A percentile compares a stretch with the other conserved stretches of the same genome.
Conservation (phyloP, 2,888 invertebrate species). For the Dasysyrphus tricinctus region DNA sequence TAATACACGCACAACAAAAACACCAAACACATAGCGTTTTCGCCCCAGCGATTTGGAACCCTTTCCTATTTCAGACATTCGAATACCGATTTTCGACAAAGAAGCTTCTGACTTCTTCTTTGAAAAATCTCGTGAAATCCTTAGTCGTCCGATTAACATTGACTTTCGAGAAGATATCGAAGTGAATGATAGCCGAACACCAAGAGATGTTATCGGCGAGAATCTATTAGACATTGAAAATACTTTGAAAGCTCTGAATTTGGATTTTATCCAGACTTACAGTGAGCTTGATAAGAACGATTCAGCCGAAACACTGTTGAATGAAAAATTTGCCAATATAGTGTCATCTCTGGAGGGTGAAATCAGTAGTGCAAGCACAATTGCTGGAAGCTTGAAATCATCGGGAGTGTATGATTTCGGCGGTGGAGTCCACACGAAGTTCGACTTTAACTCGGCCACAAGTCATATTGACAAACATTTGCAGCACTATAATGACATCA, state of each 20-base stretch:
- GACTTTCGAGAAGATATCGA: slow-evolving; percentile 78
- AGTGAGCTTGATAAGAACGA: slow-evolving; percentile 83
- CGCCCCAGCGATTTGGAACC: slow-evolving; percentile 85
- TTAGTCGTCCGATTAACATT: slow-evolving; percentile 85
- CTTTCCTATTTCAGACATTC: slow-evolving; percentile 82
- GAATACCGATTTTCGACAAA: slow-evolving; percentile 88
- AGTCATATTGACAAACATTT: slow-evolving; percentile 82
- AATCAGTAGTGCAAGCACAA: slow-evolving; percentile 79
- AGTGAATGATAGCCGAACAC: slow-evolving; percentile 71
- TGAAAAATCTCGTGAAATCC: slow-evolving; percentile 88
- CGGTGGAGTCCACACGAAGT: slow-evolving; percentile 80
- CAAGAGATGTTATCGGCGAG: slow-evolving; percentile 81
- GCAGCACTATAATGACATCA: slow-evolving; percentile 78
- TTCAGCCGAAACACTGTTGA: slow-evolving; percentile 83
- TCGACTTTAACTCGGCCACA: slow-evolving; percentile 82
- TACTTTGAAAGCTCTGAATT: slow-evolving; percentile 82
- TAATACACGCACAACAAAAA: slow-evolving; percentile 20
- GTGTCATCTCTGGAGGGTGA: slow-evolving; percentile 81
- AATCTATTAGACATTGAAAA: slow-evolving; percentile 83
- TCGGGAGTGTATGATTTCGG: slow-evolving; percentile 81
- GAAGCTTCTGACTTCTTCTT: slow-evolving; percentile 90
- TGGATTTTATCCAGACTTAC: slow-evolving; percentile 83
- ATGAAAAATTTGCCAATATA: slow-evolving; percentile 81
- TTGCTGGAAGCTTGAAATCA: slow-evolving; percentile 80
- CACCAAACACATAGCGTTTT: slow-evolving; percentile 82